These are phyloP conservation scores for Glyptemys insculpta DNA, from an alignment of 2,797 vertebrate genomes.

Conservation along the genomic window DNA sequence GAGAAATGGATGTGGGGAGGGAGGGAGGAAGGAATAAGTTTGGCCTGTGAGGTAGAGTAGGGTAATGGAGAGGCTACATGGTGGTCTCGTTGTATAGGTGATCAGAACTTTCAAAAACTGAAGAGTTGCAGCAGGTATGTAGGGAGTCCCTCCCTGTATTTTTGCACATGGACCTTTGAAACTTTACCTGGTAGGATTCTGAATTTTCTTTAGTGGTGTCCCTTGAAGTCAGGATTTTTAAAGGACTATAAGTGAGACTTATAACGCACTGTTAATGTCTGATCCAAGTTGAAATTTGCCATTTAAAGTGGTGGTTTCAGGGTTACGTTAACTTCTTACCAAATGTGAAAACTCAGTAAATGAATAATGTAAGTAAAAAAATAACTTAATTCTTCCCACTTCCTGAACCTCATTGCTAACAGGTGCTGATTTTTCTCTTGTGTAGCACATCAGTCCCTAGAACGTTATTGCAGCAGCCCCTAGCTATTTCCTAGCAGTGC, in stretches of 20 bases:
- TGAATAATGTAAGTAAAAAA: background rate
- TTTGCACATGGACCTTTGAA: background rate
- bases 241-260: background rate
- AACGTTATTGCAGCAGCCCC: fast-evolving
- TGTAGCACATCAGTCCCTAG: background rate
- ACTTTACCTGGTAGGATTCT: background rate
- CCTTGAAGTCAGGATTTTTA: background rate
- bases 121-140: background rate
- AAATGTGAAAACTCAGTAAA: background rate
- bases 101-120: background rate
- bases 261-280: background rate
- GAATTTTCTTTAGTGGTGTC: background rate
- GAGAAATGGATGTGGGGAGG: background rate
- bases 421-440: background rate
- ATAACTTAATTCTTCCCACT: background rate
- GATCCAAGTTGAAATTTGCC: background rate
- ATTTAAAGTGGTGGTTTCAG: background rate
- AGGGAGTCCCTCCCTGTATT: background rate
- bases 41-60: background rate
- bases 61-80: too few species aligned
- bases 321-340: background rate
- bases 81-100: background rate
- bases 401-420: fast-evolving
- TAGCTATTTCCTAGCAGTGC: fast-evolving
- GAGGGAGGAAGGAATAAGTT: background rate